These are phyloP conservation scores for Scaptomyza cyrtandrae DNA, from an alignment of 2,888 invertebrate species.

Conservation along the genomic window DNA sequence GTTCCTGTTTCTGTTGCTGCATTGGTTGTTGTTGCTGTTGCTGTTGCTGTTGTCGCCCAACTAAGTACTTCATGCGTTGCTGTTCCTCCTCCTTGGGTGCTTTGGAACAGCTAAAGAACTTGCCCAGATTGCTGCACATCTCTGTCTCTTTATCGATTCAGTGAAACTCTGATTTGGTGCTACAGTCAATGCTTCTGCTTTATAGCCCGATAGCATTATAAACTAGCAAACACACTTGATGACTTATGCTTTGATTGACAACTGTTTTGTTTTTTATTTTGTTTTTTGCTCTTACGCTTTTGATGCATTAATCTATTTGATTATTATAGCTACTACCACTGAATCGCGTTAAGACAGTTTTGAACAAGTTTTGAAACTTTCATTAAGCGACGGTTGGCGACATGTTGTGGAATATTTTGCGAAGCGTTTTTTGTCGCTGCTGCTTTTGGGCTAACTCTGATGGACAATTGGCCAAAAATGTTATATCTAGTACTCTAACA, in stretches of 20 bases:
- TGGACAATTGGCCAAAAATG: not conserved
- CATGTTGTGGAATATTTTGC: conserved; percentile 27
- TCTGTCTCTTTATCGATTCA: not conserved
- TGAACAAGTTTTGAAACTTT: not conserved
- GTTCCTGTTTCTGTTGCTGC: not conserved
- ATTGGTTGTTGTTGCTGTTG: not conserved
- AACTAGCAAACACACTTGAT: conserved; percentile 8
- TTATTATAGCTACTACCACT: not conserved
- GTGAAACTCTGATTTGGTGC: not conserved
- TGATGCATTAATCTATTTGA: not conserved
- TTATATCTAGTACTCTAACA: conserved; percentile 10
- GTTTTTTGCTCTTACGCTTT: not conserved
- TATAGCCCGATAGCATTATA: conserved; percentile 12
- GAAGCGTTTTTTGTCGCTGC: conserved; percentile 4
- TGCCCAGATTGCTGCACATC: conserved; percentile 51
- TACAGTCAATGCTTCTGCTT: not conserved
- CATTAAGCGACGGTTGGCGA: conserved; percentile 2
- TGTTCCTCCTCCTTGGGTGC: conserved; percentile 9
- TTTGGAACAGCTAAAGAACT: conserved; percentile 45
- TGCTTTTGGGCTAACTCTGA: not conserved
- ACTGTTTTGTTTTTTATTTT: conserved; percentile 6
- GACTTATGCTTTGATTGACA: conserved; percentile 13
- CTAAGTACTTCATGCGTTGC: no score
- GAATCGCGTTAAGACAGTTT: conserved; percentile 10
- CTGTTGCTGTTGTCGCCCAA: not conserved